Percentiles rank a stretch among this genome's conserved stretches.
These are phyloP conservation scores for Pachycephala philippinensis DNA, from an alignment of 2,113 vertebrate species.

Conservation along the genomic window DNA sequence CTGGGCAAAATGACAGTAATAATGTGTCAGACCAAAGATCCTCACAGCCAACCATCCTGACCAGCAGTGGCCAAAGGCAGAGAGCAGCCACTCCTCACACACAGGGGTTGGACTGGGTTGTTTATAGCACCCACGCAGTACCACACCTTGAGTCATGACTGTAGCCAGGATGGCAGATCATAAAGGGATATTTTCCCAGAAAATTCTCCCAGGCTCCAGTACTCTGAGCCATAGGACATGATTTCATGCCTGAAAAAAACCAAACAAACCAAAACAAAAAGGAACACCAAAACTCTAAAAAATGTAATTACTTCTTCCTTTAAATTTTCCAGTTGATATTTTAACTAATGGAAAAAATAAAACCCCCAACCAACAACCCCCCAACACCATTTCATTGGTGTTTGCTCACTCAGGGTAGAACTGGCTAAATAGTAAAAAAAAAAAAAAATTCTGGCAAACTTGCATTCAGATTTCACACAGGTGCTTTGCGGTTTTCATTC, in stretches of 20 bases:
- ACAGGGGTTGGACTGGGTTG: background rate
- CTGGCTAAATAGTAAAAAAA: background rate
- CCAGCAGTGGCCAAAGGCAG: background rate
- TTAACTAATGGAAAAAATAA: background rate
- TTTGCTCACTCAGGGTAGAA: background rate
- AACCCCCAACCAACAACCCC: rapidly evolving
- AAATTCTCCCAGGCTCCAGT: background rate
- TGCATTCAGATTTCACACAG: background rate
- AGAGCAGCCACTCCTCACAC: background rate
- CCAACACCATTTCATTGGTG: rapidly evolving
- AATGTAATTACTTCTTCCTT: rapidly evolving
- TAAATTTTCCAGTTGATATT: background rate
- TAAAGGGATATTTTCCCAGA: background rate
- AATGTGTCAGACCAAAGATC: background rate
- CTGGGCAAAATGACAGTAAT: background rate
- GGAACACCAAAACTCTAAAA: background rate
- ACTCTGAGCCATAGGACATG: background rate
- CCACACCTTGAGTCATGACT: background rate
- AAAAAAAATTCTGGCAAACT: background rate
- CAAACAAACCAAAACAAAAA: background rate
- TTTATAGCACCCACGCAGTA: background rate
- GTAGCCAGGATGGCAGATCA: background rate
- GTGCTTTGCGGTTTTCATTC: constrained; percentile 1
- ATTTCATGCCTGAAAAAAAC: background rate
- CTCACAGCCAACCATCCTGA: background rate